These are phyloP conservation scores for Microtus ochrogaster DNA, from an alignment of 2,113 vertebrate species.

Conservation along the genomic window DNA sequence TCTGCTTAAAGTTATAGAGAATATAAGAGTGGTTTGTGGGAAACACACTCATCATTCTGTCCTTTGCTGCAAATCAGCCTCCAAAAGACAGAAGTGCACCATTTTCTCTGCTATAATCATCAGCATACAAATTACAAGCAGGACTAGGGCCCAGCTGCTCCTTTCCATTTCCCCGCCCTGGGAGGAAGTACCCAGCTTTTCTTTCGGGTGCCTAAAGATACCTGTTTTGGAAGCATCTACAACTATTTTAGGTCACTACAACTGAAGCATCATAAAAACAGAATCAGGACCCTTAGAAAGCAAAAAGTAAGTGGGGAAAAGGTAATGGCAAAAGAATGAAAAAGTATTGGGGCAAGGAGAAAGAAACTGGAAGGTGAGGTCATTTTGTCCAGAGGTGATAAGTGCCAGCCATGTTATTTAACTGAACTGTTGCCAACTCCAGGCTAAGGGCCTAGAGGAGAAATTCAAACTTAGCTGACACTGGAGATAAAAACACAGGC, in stretches of 20 bases:
- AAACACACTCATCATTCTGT: constrained; percentile 13
- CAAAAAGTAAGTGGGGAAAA: neutral
- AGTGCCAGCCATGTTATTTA: neutral
- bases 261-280: neutral
- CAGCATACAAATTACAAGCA: constrained; percentile 1
- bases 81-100: neutral
- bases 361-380: neutral
- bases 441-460: neutral
- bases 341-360: neutral
- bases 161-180: neutral
- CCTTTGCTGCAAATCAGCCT: neutral
- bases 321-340: neutral
- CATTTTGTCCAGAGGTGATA: neutral
- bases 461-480: constrained; percentile 16
- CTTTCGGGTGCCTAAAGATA: neutral
- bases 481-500: neutral
- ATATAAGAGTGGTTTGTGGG: neutral
- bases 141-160: neutral
- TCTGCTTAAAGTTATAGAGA: constrained; percentile 12
- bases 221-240: constrained; percentile 3
- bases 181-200: neutral
- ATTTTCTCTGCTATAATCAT: constrained; percentile 18
- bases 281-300: neutral
- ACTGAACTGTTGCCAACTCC: neutral
- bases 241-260: neutral